A percentile compares a stretch with the other conserved stretches of the same genome.
Conservation (phyloP, 2,888 invertebrate species). For the Frankliniella fusca region DNA sequence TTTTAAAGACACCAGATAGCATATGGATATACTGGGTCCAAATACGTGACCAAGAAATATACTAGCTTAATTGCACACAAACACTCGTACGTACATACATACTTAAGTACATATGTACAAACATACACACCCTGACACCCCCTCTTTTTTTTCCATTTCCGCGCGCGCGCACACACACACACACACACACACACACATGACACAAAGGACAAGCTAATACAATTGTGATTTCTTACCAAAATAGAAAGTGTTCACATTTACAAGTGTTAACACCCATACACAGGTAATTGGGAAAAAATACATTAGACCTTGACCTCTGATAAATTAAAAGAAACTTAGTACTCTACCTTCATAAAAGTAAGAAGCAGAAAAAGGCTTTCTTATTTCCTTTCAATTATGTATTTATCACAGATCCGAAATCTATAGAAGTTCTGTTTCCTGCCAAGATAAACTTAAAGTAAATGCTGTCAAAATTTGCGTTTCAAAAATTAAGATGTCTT, state of each 20-base stretch:
- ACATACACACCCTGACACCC: too few relatives aligned
- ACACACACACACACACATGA: too few relatives aligned
- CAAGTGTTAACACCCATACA: not conserved
- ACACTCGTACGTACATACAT: not conserved
- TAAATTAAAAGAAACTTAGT: not conserved
- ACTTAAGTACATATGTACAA: not conserved
- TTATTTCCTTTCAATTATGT: not conserved
- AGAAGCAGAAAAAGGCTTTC: not conserved
- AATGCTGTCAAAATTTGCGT: not conserved
- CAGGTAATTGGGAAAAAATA: not conserved
- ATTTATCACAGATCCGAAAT: conserved; percentile 4
- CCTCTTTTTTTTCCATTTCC: too few relatives aligned
- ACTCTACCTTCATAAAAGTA: not conserved
- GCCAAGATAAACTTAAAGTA: too few relatives aligned
- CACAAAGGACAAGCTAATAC: not conserved
- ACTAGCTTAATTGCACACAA: not conserved
- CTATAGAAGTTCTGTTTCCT: not conserved
- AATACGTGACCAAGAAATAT: not conserved
- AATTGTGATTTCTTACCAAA: conserved; percentile 3
- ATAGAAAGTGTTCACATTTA: conserved; percentile 7
- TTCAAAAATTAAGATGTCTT: not conserved
- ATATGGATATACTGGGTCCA: not conserved
- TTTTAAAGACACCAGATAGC: not conserved
- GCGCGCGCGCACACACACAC: too few relatives aligned
- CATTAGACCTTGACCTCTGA: not conserved